Conservation (phyloP, 2,113 vertebrate species). For the Nettapus auritus region DNA sequence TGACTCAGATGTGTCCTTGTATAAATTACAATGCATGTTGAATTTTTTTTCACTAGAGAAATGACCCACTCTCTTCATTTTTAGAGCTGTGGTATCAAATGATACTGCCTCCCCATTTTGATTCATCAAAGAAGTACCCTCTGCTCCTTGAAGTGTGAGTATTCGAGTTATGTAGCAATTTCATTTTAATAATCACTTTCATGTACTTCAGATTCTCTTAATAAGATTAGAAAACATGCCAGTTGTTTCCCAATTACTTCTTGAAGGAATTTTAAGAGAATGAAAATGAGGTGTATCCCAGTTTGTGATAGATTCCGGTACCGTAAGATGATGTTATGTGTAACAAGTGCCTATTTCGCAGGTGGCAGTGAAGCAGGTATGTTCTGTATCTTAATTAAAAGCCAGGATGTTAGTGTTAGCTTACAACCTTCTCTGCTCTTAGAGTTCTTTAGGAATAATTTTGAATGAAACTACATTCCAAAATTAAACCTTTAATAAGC, state of each 20-base stretch:
- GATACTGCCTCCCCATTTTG: slow-evolving; percentile 92
- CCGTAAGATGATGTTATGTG: not conserved
- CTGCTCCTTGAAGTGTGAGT: slow-evolving; percentile 97
- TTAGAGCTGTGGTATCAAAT: slow-evolving; percentile 95
- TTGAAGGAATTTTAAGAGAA: not conserved
- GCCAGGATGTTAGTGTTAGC: not conserved
- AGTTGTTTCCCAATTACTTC: slow-evolving; percentile 7
- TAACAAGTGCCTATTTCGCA: not conserved
- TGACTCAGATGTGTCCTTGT: not conserved
- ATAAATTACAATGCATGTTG: not conserved
- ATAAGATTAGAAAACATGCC: not conserved
- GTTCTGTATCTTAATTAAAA: not conserved
- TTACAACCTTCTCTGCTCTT: not conserved
- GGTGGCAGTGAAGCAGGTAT: not conserved
- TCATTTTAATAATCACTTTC: slow-evolving; percentile 44
- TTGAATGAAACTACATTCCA: not conserved
- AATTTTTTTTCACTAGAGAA: not conserved
- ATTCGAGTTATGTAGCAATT: slow-evolving; percentile 5
- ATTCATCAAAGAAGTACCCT: slow-evolving; percentile 91
- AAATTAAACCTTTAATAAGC: not conserved
- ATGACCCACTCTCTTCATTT: slow-evolving; percentile 32
- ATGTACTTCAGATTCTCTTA: slow-evolving; percentile 40
- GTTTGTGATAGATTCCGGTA: not conserved
- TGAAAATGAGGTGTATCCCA: not conserved
- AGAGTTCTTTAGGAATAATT: not conserved